phyloP scores from a whole-genome alignment of 2,888 invertebrate species.

The Cheilosia vernalis region DNA sequence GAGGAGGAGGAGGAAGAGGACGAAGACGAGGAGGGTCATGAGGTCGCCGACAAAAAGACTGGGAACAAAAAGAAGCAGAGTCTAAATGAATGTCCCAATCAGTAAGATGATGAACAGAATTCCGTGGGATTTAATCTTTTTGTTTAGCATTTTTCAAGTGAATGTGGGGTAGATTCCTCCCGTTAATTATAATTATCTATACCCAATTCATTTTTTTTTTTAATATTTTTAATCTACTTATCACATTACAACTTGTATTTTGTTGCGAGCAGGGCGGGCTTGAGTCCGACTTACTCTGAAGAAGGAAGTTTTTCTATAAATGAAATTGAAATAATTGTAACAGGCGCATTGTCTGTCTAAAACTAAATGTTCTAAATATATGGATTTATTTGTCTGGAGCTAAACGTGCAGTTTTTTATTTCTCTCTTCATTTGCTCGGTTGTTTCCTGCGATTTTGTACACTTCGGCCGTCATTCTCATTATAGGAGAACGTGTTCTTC shows the following conservation, averaged over 20 bases:
- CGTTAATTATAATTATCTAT: conserved; percentile 24
- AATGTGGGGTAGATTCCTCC: conserved; percentile 13
- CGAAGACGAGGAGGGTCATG: conserved; percentile 85
- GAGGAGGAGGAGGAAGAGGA: conserved; percentile 85
- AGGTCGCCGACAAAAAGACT: conserved; percentile 78
- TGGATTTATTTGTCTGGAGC: conserved; percentile 50
- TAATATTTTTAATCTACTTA: conserved; percentile 49
- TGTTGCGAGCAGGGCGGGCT: conserved; percentile 47
- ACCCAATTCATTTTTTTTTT: conserved; percentile 13
- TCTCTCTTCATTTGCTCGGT: neutral
- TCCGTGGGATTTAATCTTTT: conserved; percentile 30
- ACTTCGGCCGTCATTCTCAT: too few species aligned
- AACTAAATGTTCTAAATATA: conserved; percentile 65
- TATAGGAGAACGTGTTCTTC: neutral
- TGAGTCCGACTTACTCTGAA: conserved; percentile 35
- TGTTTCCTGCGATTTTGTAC: neutral
- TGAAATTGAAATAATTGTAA: conserved; percentile 51
- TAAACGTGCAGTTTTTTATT: neutral
- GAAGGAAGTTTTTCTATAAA: conserved; percentile 39
- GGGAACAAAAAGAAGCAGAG: conserved; percentile 79
- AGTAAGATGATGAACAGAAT: conserved; percentile 83
- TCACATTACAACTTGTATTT: conserved; percentile 60
- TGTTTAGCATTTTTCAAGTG: conserved; percentile 45
- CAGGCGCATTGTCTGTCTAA: conserved; percentile 47
- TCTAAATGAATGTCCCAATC: conserved; percentile 89